Percentiles rank a stretch among this genome's conserved stretches.
These are phyloP conservation scores for Engystomops pustulosus DNA, from an alignment of 2,113 vertebrate species.

Conservation along the genomic window DNA sequence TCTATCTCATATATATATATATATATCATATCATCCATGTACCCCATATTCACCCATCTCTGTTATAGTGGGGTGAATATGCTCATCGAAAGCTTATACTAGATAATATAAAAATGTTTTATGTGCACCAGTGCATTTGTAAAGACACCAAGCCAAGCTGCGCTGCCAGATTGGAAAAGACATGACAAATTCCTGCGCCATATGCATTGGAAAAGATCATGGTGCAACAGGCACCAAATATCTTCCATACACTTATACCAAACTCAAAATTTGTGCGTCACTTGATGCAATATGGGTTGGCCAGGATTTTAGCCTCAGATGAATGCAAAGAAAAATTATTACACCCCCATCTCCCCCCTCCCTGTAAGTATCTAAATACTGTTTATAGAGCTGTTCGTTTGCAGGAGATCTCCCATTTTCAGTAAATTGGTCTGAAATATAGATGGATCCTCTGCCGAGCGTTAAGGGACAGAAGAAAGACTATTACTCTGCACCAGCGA, in stretches of 20 bases:
- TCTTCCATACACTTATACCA: too few relatives aligned
- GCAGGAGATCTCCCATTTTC: not conserved
- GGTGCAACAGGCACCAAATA: too few relatives aligned
- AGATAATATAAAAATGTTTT: too few relatives aligned
- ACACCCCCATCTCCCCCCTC: too few relatives aligned
- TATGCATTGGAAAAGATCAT: not conserved
- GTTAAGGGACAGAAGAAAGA: not conserved
- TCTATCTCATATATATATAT: too few relatives aligned
- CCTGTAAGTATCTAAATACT: not conserved
- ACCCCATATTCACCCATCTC: too few relatives aligned
- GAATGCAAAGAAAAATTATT: not conserved
- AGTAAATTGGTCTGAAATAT: slow-evolving; percentile 48
- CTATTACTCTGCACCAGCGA: not conserved
- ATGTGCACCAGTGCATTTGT: too few relatives aligned
- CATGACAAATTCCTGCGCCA: not conserved
- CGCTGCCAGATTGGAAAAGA: not conserved
- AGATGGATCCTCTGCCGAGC: slow-evolving; percentile 16
- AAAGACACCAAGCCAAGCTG: not conserved
- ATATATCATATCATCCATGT: too few relatives aligned
- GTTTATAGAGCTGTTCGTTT: too few relatives aligned
- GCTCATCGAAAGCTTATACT: too few relatives aligned
- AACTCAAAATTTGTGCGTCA: not conserved
- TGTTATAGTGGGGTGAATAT: too few relatives aligned
- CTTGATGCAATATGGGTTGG: not conserved
- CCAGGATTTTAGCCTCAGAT: not conserved